These are phyloP conservation scores for Cherax quadricarinatus DNA, from an alignment of 1,140 invertebrate genomes.

Conservation along the genomic window DNA sequence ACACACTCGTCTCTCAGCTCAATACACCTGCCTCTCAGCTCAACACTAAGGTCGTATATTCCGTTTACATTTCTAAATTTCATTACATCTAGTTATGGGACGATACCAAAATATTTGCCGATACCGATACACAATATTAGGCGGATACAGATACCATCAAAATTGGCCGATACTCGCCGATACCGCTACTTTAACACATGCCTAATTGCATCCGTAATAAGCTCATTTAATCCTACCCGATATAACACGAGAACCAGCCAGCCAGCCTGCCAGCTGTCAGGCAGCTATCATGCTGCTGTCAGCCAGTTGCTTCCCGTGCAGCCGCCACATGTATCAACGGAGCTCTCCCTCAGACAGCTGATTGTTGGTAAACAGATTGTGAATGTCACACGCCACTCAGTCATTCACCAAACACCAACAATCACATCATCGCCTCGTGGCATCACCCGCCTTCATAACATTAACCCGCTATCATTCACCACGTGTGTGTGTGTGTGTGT, in stretches of 20 bases:
- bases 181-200: too few species aligned
- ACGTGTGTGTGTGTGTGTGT: background rate
- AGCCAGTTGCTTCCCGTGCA: background rate
- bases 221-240: too few species aligned
- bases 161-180: too few species aligned
- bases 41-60: too few species aligned
- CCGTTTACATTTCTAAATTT: too few species aligned
- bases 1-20: too few species aligned
- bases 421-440: background rate
- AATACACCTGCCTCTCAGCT: too few species aligned
- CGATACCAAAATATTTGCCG: too few species aligned
- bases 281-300: background rate
- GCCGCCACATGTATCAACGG: background rate
- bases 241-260: background rate
- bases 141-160: too few species aligned
- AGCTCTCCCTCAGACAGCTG: background rate
- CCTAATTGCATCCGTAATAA: too few species aligned
- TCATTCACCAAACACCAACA: background rate
- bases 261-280: background rate
- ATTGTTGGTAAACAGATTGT: constrained; percentile 11
- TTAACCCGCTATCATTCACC: background rate
- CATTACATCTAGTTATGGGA: too few species aligned
- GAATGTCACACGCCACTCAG: constrained; percentile 1
- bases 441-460: background rate
- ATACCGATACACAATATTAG: too few species aligned